Percentiles rank a stretch among this genome's conserved stretches.
Evolutionary conservation across 1,140 invertebrate species (phyloP).

Genomic region (Diorhabda elongata): DNA sequence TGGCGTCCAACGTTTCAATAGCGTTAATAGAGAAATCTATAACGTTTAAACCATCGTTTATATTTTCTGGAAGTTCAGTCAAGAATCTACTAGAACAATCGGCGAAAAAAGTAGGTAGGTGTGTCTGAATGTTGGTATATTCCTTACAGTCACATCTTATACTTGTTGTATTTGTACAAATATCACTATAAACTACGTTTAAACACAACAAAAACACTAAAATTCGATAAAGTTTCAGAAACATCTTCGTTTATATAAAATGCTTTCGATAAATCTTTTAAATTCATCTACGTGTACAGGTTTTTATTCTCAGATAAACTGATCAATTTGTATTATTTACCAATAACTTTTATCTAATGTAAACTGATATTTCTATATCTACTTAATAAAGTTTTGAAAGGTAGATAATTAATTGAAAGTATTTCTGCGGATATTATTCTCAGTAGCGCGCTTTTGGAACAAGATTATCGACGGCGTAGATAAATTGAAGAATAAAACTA

Average conservation of each 20-base stretch:
- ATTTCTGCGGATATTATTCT: no score
- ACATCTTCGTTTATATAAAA: not conserved
- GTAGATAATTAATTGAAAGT: no score
- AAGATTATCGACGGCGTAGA: no score
- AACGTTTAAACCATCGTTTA: slow-evolving; percentile 27
- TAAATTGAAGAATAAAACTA: no score
- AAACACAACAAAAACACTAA: not conserved
- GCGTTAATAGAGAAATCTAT: slow-evolving; percentile 40
- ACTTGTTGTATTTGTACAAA: slow-evolving; percentile 7
- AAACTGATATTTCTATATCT: not conserved
- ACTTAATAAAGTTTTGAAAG: no score
- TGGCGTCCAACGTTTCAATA: slow-evolving; percentile 33
- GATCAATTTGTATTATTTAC: slow-evolving; percentile 1
- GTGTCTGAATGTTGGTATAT: slow-evolving; percentile 12
- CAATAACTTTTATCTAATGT: not conserved
- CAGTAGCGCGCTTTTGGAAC: no score
- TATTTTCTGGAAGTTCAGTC: slow-evolving; percentile 25
- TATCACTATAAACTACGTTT: not conserved
- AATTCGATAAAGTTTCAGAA: not conserved
- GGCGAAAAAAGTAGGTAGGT: slow-evolving; percentile 20
- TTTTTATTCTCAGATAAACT: slow-evolving; percentile 1
- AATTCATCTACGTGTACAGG: slow-evolving; percentile 3
- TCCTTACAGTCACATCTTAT: slow-evolving; percentile 23
- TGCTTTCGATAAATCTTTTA: not conserved
- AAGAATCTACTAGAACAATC: slow-evolving; percentile 33